A percentile compares a stretch with the other conserved stretches of the same genome.
Conservation (phyloP, 2,888 invertebrate species). For the Spilarctia lutea region DNA sequence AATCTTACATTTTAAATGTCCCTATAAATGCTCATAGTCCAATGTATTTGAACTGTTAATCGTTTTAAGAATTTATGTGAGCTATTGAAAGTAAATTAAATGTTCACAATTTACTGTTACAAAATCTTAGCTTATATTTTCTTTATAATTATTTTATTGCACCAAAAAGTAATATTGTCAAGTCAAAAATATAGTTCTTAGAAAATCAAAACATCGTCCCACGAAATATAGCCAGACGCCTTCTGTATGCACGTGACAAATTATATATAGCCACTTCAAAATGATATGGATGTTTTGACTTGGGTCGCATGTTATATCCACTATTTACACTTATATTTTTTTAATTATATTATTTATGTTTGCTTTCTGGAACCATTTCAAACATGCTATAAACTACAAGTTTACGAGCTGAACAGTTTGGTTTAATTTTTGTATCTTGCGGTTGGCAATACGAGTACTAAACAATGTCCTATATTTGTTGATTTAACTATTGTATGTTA, state of each 20-base stretch:
- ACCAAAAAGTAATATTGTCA: constrained; percentile 33
- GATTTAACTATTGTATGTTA: constrained; percentile 21
- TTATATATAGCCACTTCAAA: constrained; percentile 55
- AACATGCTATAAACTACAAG: constrained; percentile 47
- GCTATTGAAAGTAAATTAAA: constrained; percentile 31
- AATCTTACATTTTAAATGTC: neutral
- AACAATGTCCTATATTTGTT: constrained; percentile 43
- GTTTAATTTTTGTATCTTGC: constrained; percentile 38
- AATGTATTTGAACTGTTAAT: neutral
- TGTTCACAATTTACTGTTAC: constrained; percentile 10
- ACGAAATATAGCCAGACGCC: constrained; percentile 50
- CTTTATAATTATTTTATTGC: constrained; percentile 48
- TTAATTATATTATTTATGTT: constrained; percentile 57
- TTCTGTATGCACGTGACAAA: constrained; percentile 59
- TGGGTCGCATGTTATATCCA: constrained; percentile 55
- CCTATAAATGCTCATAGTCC: neutral
- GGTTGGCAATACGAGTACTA: constrained; percentile 38
- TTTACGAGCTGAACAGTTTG: constrained; percentile 37
- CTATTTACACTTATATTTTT: constrained; percentile 55
- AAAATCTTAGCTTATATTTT: constrained; percentile 40
- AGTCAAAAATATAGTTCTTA: constrained; percentile 36
- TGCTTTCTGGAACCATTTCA: constrained; percentile 50
- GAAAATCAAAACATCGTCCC: constrained; percentile 54
- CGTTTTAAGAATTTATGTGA: constrained; percentile 28
- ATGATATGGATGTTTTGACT: constrained; percentile 62